Base-by-base conservation (phyloP, 2,888 invertebrate genomes). In the Nomada goodeniana region DNA sequence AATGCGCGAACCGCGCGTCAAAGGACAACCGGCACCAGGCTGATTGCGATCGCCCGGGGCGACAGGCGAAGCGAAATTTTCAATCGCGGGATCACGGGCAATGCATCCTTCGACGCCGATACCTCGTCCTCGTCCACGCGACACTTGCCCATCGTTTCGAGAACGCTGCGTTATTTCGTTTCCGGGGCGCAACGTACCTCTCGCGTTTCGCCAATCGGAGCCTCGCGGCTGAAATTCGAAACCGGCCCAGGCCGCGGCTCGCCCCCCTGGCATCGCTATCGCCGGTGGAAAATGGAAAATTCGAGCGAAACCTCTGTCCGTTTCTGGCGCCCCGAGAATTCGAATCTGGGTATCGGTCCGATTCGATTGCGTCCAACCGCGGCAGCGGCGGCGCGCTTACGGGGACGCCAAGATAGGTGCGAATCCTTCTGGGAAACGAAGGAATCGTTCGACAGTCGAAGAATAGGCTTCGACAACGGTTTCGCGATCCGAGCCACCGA, bases 1-100 rank as follows among this genome's bases (percentile, higher is more conserved):
- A 84, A 84, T 84, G 74, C 63, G 29, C 59, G 71, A 55, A 63
- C 61, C 57, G 63, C 79, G 71, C 74, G 74, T 57, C 81, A 71
- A 68, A 69, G 76, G 59, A 57, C 71, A 71, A 64, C 50, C 47
- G 60, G 53, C 50, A 15, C 20, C 47, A 65, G 59, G 50, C 65
- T 61, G 78, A 71, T 80, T 67, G 60, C 64, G 70, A 64, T 18
- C 47, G 26, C 57, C 15, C 47, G n/a, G 18, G 9, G 5, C 60
- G 42, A 60, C 47, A 26, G 50, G 15, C 47, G n/a, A 26, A 5
- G 5, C 60, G 42, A 60, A 53, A 23, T 78, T 71, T 68, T 78
- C 63, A 18, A 76, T 76, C 57, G 63, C 23, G 13, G 3, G 65
- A 72, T 72, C 59, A 60, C 47, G 44, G 53, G 23, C 53, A 73